Conservation (phyloP, 2,888 invertebrate species). For the Eupelmus urozonus region DNA sequence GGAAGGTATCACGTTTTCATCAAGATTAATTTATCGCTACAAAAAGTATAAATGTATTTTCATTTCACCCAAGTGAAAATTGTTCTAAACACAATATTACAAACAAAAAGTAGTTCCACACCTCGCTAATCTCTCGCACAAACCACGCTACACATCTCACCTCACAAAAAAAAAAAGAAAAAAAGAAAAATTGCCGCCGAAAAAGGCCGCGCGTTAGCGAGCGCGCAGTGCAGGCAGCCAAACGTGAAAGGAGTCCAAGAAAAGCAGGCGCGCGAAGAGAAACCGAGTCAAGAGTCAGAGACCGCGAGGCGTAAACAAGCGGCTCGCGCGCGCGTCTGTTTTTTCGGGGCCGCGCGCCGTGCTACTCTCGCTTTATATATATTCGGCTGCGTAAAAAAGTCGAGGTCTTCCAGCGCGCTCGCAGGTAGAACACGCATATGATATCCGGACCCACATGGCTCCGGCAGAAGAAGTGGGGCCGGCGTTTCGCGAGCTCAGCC, state of each 20-base stretch:
- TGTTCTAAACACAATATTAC: too few species aligned
- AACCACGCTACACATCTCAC: too few species aligned
- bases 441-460: slow-evolving; percentile 1
- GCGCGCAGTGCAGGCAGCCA: not conserved
- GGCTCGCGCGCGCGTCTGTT: not conserved
- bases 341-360: slow-evolving; percentile 3
- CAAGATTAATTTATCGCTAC: too few species aligned
- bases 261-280: not conserved
- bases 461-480: slow-evolving; percentile 7
- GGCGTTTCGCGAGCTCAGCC: too few species aligned
- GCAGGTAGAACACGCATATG: not conserved
- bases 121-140: too few species aligned
- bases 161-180: too few species aligned
- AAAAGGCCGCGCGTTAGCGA: too few species aligned
- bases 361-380: slow-evolving; percentile 8
- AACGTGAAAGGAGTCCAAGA: slow-evolving; percentile 30
- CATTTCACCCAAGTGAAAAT: too few species aligned
- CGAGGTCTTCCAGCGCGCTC: not conserved
- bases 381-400: slow-evolving; percentile 4
- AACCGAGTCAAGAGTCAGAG: slow-evolving; percentile 25
- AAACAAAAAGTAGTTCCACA: too few species aligned
- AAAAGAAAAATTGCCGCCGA: too few species aligned
- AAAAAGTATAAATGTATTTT: too few species aligned
- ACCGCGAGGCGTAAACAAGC: slow-evolving; percentile 50
- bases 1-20: too few species aligned